Base-by-base conservation (phyloP, 2,888 invertebrate species). In the Aproaerema taeniolella region DNA sequence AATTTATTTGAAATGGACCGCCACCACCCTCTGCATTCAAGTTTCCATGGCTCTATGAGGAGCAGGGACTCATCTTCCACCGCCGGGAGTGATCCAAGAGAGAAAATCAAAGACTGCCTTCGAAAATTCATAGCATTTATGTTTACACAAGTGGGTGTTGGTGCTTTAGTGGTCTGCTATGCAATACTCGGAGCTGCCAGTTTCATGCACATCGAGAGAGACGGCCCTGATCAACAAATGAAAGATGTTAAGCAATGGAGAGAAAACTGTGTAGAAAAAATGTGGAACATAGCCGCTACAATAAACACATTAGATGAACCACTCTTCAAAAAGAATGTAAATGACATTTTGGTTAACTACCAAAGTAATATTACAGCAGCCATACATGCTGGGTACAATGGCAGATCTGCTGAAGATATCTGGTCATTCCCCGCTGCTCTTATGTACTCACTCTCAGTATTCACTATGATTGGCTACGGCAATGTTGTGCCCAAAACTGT, bases 381-480 rank as follows among this genome's bases (percentile, higher is more conserved):
- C 1, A 89, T 93, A 38, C 91, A 91, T 36, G 89, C 89, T 6
- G 93, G 93, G 0, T 95, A 95, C 66, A 92, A 91, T 59, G 93
- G 93, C 1, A 77, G 91, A 13, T 87, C 89, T 1, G 88, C 90
- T 0, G 85, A 88, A 31, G 92, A 95, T 42, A 89, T 92, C 39
- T 96, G 96, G 96, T 92, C 93, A 0, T 95, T 95, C 57, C 94
- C 96, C 0, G 94, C 95, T 0, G 94, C 96, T 0, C 74, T 96
- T 2, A 96, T 96, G 95, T 96, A 93, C 67, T 95, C 93, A 16
- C 74, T 96, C 8, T 95, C 95, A 14, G 92, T 95, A 4, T 95
- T 96, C 61, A 95, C 96, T 2, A 96, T 96, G 96, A 95, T 96
- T 53, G 96, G 96, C 2, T 96, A 95, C 64, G 96, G 96, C 0